Evolutionary conservation across 1,140 invertebrate species (phyloP), one percentile per base, ranked within the genome.

Genomic region (Yoshiicerus persimilis): DNA sequence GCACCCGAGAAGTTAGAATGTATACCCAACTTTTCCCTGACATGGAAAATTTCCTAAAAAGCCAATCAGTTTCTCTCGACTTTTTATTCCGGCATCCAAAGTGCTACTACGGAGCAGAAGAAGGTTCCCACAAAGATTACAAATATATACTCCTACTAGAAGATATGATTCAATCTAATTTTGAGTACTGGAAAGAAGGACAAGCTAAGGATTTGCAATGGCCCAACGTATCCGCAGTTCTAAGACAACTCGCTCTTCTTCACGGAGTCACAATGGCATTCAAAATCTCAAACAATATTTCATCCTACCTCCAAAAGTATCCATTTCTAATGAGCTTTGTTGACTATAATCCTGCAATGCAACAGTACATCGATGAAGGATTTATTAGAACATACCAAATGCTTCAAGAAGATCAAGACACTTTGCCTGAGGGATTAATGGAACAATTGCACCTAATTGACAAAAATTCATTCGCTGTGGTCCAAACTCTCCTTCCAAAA

Each of bases 1-100:
- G 25, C 10, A 25, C 38, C 0, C 13, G 77, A 0, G 88, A 88
- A 66, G 13, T 88, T 5, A 36, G 83, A 62, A 88, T 88, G 85
- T 88, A 88, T 36, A 88, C 88, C n/a, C 77, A 87, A 66, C 23
- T 88, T 6, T 75, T 88, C 39, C 84, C 84, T 8, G 66, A 80
- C 0, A 80, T 80, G 20, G 75, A 80, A n/a, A 36, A 23, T 4
- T 87, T 87, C n/a, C 27, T 87, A 2, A 25, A 83, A 38, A 30
- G 10, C 8, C 64, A 30, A 27, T 34, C 34, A 11, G 70, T 13
- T 10, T 38, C 36, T 4, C 6, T 4, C 3, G 38, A 80, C 13
- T 5, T 32, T 27, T 16, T 3, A 25, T 87, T 87, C 30, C 86
- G 75, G 3, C 75, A 75, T 36, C 86, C 86, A 4, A 56, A 32